phyloP scores from a whole-genome alignment of 2,113 vertebrate species.

The Fulica atra region DNA sequence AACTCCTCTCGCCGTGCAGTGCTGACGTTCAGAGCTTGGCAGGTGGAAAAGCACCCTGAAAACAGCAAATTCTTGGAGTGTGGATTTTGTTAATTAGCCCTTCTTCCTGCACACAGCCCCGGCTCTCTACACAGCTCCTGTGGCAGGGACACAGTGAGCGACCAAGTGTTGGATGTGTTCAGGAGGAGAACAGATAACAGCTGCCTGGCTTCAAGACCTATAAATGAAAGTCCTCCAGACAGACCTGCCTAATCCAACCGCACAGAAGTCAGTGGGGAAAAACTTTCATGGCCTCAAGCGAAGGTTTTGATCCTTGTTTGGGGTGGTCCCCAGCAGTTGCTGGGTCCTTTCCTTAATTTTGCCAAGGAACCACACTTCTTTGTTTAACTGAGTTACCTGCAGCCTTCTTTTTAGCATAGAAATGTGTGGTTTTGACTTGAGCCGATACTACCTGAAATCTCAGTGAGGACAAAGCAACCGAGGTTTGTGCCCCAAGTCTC shows the following conservation, averaged over 20 bases:
- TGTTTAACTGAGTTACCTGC: background rate
- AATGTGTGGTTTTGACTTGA: background rate
- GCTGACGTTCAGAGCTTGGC: slow-evolving; percentile 41
- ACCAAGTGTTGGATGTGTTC: background rate
- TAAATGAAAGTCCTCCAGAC: background rate
- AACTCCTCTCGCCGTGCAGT: background rate
- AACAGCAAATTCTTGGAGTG: background rate
- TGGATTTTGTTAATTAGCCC: slow-evolving; percentile 18
- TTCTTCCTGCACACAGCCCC: background rate
- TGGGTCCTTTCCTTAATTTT: background rate
- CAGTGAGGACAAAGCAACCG: background rate
- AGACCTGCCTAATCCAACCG: background rate
- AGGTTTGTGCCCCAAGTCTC: background rate
- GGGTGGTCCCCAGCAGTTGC: background rate
- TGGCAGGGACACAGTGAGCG: background rate
- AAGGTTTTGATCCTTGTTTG: background rate
- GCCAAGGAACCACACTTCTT: background rate
- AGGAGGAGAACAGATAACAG: background rate
- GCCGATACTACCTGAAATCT: background rate
- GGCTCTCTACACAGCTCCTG: background rate
- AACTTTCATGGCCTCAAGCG: background rate
- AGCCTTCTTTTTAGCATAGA: background rate
- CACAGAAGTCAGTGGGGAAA: background rate
- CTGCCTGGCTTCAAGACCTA: background rate
- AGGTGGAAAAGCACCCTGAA: slow-evolving; percentile 30